Evolutionary conservation across 2,113 vertebrate genomes (phyloP), one percentile per base, ranked within the genome.

Genomic region (Merops nubicus): DNA sequence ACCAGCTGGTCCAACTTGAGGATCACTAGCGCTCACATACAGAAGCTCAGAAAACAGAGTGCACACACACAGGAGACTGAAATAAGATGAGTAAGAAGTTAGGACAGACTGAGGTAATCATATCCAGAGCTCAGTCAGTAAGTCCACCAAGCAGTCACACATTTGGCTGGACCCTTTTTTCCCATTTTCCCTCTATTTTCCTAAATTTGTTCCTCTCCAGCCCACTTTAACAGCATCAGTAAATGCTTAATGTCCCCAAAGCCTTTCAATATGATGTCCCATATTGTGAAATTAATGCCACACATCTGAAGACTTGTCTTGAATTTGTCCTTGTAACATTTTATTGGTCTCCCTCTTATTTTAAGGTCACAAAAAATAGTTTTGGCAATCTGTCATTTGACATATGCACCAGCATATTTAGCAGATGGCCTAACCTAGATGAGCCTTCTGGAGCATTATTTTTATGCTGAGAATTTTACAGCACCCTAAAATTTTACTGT

Each of bases 381-480:
- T 95, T 43, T 86, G 83, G 64, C 83, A 96, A 54, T 81, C 83
- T 87, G 92, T 90, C 86, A 63, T 84, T 78, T 88, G 86, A 96
- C 94, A 92, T 88, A 92, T 81, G 94, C 65, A 91, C 47, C 47
- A 51, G 50, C 68, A 50, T 2, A 89, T 29, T 23, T 57, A 95
- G 83, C 95, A 97, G 95, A 96, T 95, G 95, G 92, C 26, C 72
- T 70, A 93, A 91, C 72, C 85, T 70, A 51, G 59, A 77, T 54
- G 38, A 86, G 64, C 59, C 75, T 93, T 72, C 68, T 80, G 38
- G 22, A 91, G 59, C 50, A 77, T 54, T 86, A 75, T 86, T 96
- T 94, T 88, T 89, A 38, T 67, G 76, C 33, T 67, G 69, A 77
- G 63, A 74, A 80, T 93, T 93, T 88, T 95, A 91, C 45, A 91